Percentiles rank a stretch among this genome's conserved stretches.
Conservation (phyloP, 1,140 invertebrate genomes). For the Campoletis sonorensis region DNA sequence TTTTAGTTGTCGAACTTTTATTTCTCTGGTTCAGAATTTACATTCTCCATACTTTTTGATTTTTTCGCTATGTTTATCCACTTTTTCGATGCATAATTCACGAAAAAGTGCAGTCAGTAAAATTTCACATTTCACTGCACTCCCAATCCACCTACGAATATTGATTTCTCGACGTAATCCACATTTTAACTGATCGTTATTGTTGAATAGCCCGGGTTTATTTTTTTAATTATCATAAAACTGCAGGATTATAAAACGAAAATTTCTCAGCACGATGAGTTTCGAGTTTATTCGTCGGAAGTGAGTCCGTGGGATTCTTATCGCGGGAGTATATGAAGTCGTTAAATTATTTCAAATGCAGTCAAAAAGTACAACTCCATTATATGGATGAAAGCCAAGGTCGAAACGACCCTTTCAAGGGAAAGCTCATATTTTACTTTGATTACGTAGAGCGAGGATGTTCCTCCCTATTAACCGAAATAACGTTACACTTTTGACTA, state of each 20-base stretch:
- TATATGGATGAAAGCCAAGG: background rate
- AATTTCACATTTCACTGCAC: too few species aligned
- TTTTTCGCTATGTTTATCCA: too few species aligned
- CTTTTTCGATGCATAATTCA: too few species aligned
- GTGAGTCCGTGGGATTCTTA: background rate
- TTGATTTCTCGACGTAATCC: too few species aligned
- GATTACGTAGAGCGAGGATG: background rate
- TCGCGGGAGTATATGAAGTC: background rate
- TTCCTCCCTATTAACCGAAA: background rate
- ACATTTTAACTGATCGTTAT: too few species aligned
- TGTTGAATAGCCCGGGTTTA: too few species aligned
- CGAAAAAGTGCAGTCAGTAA: too few species aligned
- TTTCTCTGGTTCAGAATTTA: too few species aligned
- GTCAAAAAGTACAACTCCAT: background rate
- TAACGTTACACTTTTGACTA: background rate
- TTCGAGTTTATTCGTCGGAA: background rate
- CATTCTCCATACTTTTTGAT: too few species aligned
- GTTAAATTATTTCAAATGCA: slow-evolving; percentile 1
- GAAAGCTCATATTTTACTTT: slow-evolving; percentile 1
- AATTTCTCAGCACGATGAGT: background rate
- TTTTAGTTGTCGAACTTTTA: too few species aligned
- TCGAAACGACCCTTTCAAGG: background rate
- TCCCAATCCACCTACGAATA: too few species aligned
- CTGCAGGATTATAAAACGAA: background rate
- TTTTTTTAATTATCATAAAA: background rate